Base-by-base conservation (phyloP, 1,140 invertebrate species). In the Pogonomyrmex californicus region DNA sequence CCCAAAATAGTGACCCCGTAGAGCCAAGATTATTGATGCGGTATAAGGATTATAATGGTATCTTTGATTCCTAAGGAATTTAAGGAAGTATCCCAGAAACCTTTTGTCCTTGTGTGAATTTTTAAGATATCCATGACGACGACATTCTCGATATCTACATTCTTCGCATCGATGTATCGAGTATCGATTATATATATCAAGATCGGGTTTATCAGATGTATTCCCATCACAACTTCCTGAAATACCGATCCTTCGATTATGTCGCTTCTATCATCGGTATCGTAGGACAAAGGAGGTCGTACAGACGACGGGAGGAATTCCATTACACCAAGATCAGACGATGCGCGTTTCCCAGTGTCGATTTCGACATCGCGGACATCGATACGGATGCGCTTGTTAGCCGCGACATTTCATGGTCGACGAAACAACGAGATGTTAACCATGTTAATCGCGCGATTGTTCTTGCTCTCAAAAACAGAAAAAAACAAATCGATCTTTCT, bases 211-310 rank as follows among this genome's bases (percentile, higher is more conserved):
- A 86, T 90, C 88, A 70, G 62, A 23, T 23, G 6, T 86, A 78
- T 54, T 56, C 58, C 75, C 60, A 70, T 88, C 87, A 82, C 88
- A 82, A 77, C 63, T 73, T 56, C 36, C 68, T 56, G 44, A 85
- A 90, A 60, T 86, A 71, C 87, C 85, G 88, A 89, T 85, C 85
- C 85, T 87, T 89, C 88, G 85, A 89, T 88, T 86, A 88, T 87
- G 60, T 87, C 78, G 79, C 85, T 86, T 83, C 87, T 90, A 87
- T 83, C 83, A 51, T 9, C 49, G 56, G 82, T 73, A 63, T 89
- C 58, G 33, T n/a, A 3, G 85, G 33, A 90, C 88, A 89, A 89
- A 90, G 85, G 51, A n/a, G 56, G 58, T 85, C 70, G 60, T 85
- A 30, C 51, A 68, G 68, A 70, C 66, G 49, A 68, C 56, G 56